Conservation (phyloP, 2,888 invertebrate species). For the Ophioninae sp. region DNA sequence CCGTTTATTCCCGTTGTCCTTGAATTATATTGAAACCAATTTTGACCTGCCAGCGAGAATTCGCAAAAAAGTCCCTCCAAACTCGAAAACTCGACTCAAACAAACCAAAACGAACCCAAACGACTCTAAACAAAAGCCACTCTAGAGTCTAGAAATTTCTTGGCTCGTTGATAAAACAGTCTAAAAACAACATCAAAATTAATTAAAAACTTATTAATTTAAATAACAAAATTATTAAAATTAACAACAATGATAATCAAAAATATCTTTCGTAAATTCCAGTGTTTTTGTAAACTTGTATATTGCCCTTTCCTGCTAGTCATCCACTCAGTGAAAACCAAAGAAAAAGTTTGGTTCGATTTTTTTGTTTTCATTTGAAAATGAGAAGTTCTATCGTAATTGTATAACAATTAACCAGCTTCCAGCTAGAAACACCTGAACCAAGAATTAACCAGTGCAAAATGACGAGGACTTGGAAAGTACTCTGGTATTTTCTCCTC, state of each 20-base stretch:
- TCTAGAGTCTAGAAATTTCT: not conserved
- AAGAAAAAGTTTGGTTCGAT: not conserved
- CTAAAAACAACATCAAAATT: not conserved
- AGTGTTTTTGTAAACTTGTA: too few species aligned
- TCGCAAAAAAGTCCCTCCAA: not conserved
- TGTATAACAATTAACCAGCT: not conserved
- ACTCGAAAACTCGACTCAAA: not conserved
- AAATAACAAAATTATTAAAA: too few species aligned
- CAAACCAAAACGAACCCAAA: too few species aligned
- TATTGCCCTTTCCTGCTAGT: too few species aligned
- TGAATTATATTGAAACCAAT: constrained; percentile 55
- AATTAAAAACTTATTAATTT: too few species aligned
- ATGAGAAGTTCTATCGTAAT: not conserved
- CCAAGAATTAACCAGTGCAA: not conserved
- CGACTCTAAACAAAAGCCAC: too few species aligned
- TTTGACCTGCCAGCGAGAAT: constrained; percentile 1
- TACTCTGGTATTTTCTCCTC: constrained; percentile 19
- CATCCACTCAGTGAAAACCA: too few species aligned
- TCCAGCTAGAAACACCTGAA: not conserved
- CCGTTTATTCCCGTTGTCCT: constrained; percentile 57
- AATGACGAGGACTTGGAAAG: constrained; percentile 31
- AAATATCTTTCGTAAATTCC: too few species aligned
- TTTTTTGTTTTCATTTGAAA: not conserved
- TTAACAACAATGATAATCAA: too few species aligned
- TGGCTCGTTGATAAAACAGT: not conserved